Base-by-base conservation (phyloP, 2,888 invertebrate genomes). In the Phytoseiulus persimilis region DNA sequence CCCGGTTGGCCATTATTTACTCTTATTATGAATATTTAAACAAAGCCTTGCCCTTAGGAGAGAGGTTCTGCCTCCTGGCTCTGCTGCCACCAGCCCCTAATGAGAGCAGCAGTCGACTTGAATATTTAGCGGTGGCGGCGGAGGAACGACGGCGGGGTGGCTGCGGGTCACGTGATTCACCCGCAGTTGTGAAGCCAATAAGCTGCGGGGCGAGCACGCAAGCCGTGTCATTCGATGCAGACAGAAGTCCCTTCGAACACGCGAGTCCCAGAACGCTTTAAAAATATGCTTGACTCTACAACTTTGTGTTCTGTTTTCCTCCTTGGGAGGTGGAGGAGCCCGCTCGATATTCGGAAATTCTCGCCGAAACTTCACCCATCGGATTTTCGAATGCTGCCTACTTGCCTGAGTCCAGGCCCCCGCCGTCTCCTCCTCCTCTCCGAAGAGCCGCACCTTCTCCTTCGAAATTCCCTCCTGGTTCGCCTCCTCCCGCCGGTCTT, bases 1-100 rank as follows among this genome's bases (percentile, higher is more conserved):
- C 87, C 32, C 33, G 18, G 32, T 32, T 84, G 32, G 39, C 87
- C 87, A 32, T 87, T 33, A 87, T 45, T 45, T 87, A 31, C 39
- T 45, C 32, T 87, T 87, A 87, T 87, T 87, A 87, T 87, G 87
- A 87, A 87, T 87, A 87, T 87, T 87, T 87, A 87, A 87, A 87
- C 87, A 87, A 33, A 87, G 87, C 39, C 87, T 87, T 87, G 65
- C 65, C 65, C 65, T 65, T 28, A 65, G 65, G 28, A 14, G 65
- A 65, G 65, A 65, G 65, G 65, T 18, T 65, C 9, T 46, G 46
- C 46, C 65, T 65, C 9, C 28, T 28, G 65, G 9, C 18, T 3
- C 28, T 65, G 65, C 65, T 18, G 65, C 65, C 65, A 65, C 65
- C 65, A 65, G 65, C 65, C 65, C 65, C 65, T 65, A 65, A 65